Evolutionary conservation across 1,140 invertebrate species (phyloP).

Genomic region (Zaprionus kolodkinae): DNA sequence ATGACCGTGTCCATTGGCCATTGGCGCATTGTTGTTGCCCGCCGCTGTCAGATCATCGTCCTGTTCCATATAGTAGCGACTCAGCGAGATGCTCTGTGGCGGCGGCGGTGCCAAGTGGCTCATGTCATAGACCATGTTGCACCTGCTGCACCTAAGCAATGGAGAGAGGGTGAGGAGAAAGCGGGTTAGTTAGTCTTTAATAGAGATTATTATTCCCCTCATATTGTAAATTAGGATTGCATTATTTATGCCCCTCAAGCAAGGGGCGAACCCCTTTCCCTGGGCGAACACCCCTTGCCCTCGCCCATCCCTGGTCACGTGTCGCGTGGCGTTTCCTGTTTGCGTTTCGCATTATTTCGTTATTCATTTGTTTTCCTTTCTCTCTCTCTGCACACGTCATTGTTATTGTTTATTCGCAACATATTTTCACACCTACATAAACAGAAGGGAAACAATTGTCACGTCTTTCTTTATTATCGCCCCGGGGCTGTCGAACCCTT

Average conservation of each 20-base stretch:
- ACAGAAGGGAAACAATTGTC: slow-evolving; percentile 68
- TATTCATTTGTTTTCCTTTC: slow-evolving; percentile 55
- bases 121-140: slow-evolving; percentile 81
- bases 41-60: slow-evolving; percentile 62
- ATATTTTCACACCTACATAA: slow-evolving; percentile 83
- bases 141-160: background rate
- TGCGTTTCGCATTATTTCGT: slow-evolving; percentile 64
- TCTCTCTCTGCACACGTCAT: background rate
- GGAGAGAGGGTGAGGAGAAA: background rate
- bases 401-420: slow-evolving; percentile 68
- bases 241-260: slow-evolving; percentile 57
- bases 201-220: background rate
- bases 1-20: slow-evolving; percentile 32
- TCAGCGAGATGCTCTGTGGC: slow-evolving; percentile 76
- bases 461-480: slow-evolving; percentile 60
- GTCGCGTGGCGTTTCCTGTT: slow-evolving; percentile 55
- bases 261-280: background rate
- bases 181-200: background rate
- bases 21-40: slow-evolving; percentile 52
- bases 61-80: slow-evolving; percentile 75
- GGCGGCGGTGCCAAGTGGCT: slow-evolving; percentile 76
- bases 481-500: slow-evolving; percentile 60
- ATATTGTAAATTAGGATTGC: slow-evolving; percentile 21
- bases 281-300: slow-evolving; percentile 23
- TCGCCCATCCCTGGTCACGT: slow-evolving; percentile 25